These are phyloP conservation scores for Plemyria rubiginata DNA, from an alignment of 2,888 invertebrate species.

Conservation along the genomic window DNA sequence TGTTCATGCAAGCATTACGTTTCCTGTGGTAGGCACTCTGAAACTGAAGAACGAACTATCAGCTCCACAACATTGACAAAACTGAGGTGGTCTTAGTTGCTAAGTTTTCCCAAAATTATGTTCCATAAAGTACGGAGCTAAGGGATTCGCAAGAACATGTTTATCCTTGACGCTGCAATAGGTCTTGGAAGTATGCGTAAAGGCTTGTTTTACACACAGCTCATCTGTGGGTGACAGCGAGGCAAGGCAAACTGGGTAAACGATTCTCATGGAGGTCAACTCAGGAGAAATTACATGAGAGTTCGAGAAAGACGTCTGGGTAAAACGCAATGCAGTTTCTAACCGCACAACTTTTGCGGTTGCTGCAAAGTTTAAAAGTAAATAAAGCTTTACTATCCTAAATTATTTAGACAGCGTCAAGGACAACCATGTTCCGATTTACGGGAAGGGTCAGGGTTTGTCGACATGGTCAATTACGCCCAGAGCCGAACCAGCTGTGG, in stretches of 20 bases:
- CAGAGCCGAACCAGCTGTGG: no score
- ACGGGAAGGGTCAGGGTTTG: no score
- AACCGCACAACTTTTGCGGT: conserved; percentile 29
- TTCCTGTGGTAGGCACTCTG: background rate
- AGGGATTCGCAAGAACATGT: no score
- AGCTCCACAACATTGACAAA: no score
- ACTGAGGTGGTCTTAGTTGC: no score
- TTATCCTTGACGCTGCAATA: no score
- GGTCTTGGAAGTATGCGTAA: background rate
- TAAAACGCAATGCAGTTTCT: conserved; percentile 27
- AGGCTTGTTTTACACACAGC: background rate
- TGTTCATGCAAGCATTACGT: conserved; percentile 12
- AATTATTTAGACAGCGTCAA: background rate
- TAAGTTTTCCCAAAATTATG: no score
- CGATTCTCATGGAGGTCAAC: conserved; percentile 20
- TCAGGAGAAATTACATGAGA: conserved; percentile 20
- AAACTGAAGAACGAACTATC: no score
- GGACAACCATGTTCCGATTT: no score
- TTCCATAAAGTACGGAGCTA: no score
- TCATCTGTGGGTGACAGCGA: conserved; percentile 1
- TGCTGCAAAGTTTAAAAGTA: conserved; percentile 3
- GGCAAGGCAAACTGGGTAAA: conserved; percentile 10
- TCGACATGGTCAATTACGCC: no score
- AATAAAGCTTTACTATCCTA: background rate
- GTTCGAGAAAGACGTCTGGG: conserved; percentile 24